Conservation (phyloP, 2,888 invertebrate genomes). For the Teleiodes luculella region DNA sequence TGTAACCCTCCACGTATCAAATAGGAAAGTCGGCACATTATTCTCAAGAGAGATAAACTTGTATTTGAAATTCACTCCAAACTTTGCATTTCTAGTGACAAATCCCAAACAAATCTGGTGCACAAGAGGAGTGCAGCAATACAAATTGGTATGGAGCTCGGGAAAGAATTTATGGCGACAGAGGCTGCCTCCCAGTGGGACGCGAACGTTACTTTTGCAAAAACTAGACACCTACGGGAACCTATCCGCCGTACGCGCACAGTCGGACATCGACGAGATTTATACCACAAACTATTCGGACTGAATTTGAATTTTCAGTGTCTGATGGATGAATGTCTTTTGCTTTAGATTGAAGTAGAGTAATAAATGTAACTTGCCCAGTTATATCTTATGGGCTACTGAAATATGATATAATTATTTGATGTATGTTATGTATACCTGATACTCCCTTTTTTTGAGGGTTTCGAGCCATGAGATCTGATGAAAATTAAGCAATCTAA, state of each 20-base stretch:
- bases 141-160: conserved; percentile 2
- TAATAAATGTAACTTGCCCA: too few relatives aligned
- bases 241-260: background rate
- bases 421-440: too few relatives aligned
- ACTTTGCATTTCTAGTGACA: conserved; percentile 3
- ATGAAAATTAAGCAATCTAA: too few relatives aligned
- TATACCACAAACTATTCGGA: conserved; percentile 20
- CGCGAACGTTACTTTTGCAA: conserved; percentile 1
- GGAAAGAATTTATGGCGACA: conserved; percentile 3
- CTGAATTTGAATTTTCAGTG: conserved; percentile 20
- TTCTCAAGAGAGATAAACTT: too few relatives aligned
- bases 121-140: conserved; percentile 1
- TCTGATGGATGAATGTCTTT: background rate
- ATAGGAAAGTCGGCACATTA: background rate
- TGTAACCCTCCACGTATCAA: too few relatives aligned
- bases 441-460: too few relatives aligned
- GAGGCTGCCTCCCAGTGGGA: background rate
- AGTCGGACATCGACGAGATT: conserved; percentile 20
- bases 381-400: too few relatives aligned
- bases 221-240: conserved; percentile 1
- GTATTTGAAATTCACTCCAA: conserved; percentile 3
- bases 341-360: conserved; percentile 15
- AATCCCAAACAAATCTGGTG: conserved; percentile 1
- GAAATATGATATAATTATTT: too few relatives aligned
- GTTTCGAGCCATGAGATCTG: too few relatives aligned